Percentiles rank a stretch among this genome's conserved stretches.
Evolutionary conservation across 2,888 invertebrate species (phyloP).

Genomic region (Pristionchus mayeri): DNA sequence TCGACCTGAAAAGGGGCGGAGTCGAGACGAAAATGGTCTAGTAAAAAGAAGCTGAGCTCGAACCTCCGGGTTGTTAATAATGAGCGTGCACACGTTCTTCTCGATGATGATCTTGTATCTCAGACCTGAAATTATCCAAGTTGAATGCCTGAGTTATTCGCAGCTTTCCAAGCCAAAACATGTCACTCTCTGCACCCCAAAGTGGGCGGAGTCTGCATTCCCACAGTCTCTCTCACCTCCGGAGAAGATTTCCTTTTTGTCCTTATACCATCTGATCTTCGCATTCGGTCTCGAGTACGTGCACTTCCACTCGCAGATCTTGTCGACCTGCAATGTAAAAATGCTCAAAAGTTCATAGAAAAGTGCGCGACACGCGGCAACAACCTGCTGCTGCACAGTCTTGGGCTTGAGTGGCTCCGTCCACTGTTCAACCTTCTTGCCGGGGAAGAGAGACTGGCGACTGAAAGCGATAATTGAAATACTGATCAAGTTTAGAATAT

Average conservation of each 20-base stretch:
- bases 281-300: constrained; percentile 95
- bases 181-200: no score
- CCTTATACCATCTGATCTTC: constrained; percentile 77
- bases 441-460: constrained; percentile 69
- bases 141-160: no score
- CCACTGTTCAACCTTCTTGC: constrained; percentile 74
- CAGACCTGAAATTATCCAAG: constrained; percentile 80
- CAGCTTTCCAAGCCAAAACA: not conserved
- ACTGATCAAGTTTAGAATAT: not conserved
- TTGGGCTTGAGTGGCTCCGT: constrained; percentile 69
- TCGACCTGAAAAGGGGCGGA: constrained; percentile 79
- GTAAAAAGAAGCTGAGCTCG: not conserved
- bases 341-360: not conserved
- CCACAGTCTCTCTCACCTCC: constrained; percentile 3
- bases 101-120: constrained; percentile 96
- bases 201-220: not conserved
- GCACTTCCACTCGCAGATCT: constrained; percentile 92
- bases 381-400: constrained; percentile 71
- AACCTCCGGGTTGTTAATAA: constrained; percentile 89
- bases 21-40: not conserved
- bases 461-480: not conserved
- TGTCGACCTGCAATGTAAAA: constrained; percentile 83
- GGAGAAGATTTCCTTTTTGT: constrained; percentile 71
- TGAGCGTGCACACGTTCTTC: constrained; percentile 90
- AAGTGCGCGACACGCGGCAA: constrained; percentile 4